Conservation (phyloP, 30 jellyfish, hydroid and myxozoan species). For the Haliclystus octoradiatus region DNA sequence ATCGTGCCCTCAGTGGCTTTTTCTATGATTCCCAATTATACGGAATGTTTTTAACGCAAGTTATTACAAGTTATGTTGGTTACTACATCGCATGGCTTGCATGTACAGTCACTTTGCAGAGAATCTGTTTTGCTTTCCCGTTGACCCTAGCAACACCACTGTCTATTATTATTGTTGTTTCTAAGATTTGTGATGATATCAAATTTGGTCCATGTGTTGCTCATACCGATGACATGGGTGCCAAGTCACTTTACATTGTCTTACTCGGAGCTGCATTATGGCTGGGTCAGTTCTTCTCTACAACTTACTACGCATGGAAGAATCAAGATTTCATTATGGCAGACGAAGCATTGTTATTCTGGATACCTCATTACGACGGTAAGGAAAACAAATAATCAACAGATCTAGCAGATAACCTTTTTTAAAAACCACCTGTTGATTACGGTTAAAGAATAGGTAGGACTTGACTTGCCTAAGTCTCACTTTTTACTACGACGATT, state of each 20-base stretch:
- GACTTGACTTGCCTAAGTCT: too few species aligned
- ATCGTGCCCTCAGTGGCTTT: slow-evolving; percentile 31
- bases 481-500: too few species aligned
- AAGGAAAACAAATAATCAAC: slow-evolving; percentile 5
- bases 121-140: slow-evolving; percentile 64
- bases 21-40: slow-evolving; percentile 29
- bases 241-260: slow-evolving; percentile 46
- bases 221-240: slow-evolving; percentile 11
- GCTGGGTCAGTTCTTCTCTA: slow-evolving; percentile 95
- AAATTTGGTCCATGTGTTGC: slow-evolving; percentile 48
- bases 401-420: too few species aligned
- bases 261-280: slow-evolving; percentile 68
- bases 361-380: slow-evolving; percentile 90
- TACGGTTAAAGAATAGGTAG: too few species aligned
- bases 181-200: slow-evolving; percentile 23
- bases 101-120: slow-evolving; percentile 64
- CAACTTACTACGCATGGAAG: slow-evolving; percentile 92
- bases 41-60: slow-evolving; percentile 30
- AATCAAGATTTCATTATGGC: slow-evolving; percentile 93
- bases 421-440: too few species aligned
- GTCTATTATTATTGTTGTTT: slow-evolving; percentile 22
- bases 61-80: slow-evolving; percentile 43
- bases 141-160: slow-evolving; percentile 49
- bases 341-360: slow-evolving; percentile 79
- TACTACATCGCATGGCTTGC: slow-evolving; percentile 45